Conservation (phyloP, 2,888 invertebrate species). For the Lithophane semibrunnea region DNA sequence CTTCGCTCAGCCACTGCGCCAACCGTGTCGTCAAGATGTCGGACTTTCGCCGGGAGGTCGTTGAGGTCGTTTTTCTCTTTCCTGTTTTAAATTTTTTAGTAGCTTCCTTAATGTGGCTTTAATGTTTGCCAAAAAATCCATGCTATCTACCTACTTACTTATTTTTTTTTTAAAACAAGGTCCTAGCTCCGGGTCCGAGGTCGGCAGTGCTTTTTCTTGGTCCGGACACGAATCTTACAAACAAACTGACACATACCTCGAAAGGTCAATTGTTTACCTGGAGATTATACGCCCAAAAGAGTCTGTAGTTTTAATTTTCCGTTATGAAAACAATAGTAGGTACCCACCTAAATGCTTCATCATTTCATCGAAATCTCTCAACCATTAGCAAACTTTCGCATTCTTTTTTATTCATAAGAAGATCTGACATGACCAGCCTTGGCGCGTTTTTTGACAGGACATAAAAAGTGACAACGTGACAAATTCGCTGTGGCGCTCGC, state of each 20-base stretch:
- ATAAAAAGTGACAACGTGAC: constrained; percentile 43
- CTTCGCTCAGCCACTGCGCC: too few relatives aligned
- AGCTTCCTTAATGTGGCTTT: background rate
- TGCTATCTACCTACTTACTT: background rate
- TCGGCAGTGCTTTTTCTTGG: background rate
- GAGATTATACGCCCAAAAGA: background rate
- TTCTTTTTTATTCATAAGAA: constrained; percentile 15
- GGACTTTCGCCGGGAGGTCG: too few relatives aligned
- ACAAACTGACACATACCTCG: background rate
- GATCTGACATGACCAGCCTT: constrained; percentile 2
- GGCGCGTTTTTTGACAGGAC: constrained; percentile 20
- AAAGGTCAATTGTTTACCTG: background rate
- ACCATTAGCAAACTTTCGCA: background rate
- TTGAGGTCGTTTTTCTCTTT: background rate
- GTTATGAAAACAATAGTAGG: too few relatives aligned
- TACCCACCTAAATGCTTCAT: background rate
- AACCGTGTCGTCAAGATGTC: too few relatives aligned
- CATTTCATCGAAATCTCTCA: background rate
- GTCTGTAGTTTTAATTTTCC: background rate
- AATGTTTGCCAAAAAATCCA: background rate
- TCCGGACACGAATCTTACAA: background rate
- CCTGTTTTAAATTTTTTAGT: background rate
- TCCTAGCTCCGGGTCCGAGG: too few relatives aligned
- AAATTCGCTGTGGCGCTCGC: constrained; percentile 40
- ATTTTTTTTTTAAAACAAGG: background rate